Conservation (phyloP, 1,140 invertebrate species). For the Lasaia peninsularis region DNA sequence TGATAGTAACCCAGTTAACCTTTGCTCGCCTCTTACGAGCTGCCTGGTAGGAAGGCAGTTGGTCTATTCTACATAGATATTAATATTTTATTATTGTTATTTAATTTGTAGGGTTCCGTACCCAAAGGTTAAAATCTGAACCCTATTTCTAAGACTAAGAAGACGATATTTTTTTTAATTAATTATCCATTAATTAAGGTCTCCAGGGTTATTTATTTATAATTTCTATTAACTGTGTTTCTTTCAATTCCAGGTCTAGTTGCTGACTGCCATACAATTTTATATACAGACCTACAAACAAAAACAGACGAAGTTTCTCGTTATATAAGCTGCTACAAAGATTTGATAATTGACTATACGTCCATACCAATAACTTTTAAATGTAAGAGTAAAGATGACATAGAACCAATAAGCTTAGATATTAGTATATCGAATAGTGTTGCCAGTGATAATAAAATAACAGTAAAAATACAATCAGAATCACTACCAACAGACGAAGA, state of each 20-base stretch:
- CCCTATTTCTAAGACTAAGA: too few species aligned
- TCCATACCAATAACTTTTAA: slow-evolving; percentile 45
- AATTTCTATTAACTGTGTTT: too few species aligned
- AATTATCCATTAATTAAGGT: too few species aligned
- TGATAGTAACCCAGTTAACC: too few species aligned
- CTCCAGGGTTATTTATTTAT: too few species aligned
- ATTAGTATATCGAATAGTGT: slow-evolving; percentile 41
- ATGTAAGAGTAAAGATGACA: slow-evolving; percentile 44
- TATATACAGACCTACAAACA: slow-evolving; percentile 78
- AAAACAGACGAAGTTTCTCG: slow-evolving; percentile 48
- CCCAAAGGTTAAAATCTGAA: too few species aligned
- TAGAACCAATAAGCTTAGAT: slow-evolving; percentile 52
- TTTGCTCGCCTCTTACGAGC: too few species aligned
- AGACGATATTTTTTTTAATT: too few species aligned
- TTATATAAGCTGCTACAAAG: slow-evolving; percentile 49
- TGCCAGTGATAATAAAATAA: slow-evolving; percentile 35
- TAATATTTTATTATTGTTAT: too few species aligned
- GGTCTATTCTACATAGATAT: too few species aligned
- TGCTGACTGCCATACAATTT: slow-evolving; percentile 69
- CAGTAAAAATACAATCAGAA: slow-evolving; percentile 58
- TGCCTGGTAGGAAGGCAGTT: too few species aligned
- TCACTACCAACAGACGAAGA: slow-evolving; percentile 57
- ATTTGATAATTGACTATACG: slow-evolving; percentile 43
- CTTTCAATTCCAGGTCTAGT: slow-evolving; percentile 63
- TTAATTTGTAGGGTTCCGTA: too few species aligned